A percentile compares a stretch with the other conserved stretches of the same genome.
phyloP scores from a whole-genome alignment of 1,140 invertebrate genomes.

The Trichonephila inaurata region DNA sequence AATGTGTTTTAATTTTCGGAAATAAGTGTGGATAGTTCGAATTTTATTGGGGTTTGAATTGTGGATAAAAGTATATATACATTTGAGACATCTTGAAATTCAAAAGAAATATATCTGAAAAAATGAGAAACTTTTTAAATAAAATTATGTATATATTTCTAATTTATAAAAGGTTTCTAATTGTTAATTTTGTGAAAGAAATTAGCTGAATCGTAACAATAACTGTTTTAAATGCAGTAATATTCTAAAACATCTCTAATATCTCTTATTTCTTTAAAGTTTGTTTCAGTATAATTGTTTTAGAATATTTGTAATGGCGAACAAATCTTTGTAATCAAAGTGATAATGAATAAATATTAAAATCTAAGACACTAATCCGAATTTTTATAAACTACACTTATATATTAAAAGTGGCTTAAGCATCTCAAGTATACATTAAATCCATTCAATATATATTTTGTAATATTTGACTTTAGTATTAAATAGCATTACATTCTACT shows the following conservation, averaged over 20 bases:
- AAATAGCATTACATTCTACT: not conserved
- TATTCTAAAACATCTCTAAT: not conserved
- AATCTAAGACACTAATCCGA: not conserved
- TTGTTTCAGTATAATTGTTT: not conserved
- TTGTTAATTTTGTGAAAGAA: not conserved
- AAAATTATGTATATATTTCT: not conserved
- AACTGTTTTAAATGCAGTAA: not conserved
- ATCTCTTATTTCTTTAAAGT: not conserved
- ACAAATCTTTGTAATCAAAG: slow-evolving; percentile 34
- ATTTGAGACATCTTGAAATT: slow-evolving; percentile 1
- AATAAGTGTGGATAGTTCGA: not conserved
- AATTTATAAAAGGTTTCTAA: not conserved
- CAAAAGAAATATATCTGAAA: not conserved
- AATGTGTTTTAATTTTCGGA: no score
- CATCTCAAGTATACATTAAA: slow-evolving; percentile 22
- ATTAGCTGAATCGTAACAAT: not conserved
- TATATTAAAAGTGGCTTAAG: slow-evolving; percentile 9
- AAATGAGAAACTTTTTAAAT: not conserved
- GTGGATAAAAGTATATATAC: not conserved
- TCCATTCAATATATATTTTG: not conserved
- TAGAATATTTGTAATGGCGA: slow-evolving; percentile 3
- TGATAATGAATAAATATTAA: slow-evolving; percentile 9
- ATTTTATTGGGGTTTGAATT: not conserved
- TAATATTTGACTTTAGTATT: slow-evolving; percentile 15
- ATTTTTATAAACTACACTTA: slow-evolving; percentile 35